Percentiles rank a stretch among this genome's conserved stretches.
phyloP scores from a whole-genome alignment of 2,888 invertebrate species.

The Protophormia terraenovae region DNA sequence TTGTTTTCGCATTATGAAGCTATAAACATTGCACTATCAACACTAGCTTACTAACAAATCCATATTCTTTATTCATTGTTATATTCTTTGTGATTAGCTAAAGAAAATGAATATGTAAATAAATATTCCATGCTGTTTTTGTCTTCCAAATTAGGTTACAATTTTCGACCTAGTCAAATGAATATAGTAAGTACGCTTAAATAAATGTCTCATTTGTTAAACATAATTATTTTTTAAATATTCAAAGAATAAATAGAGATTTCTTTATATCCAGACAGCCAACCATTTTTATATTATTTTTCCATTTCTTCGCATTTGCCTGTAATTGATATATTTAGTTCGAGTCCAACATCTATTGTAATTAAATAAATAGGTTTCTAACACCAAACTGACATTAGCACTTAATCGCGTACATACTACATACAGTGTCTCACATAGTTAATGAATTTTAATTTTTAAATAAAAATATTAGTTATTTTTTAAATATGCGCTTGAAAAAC shows the following conservation, averaged over 20 bases:
- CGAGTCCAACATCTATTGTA: background rate
- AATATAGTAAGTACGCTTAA: no score
- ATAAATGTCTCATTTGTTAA: no score
- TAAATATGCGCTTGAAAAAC: no score
- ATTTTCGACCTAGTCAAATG: background rate
- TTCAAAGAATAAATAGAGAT: no score
- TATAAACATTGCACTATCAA: slow-evolving; percentile 24
- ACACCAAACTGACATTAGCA: background rate
- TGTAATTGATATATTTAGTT: background rate
- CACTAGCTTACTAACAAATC: background rate
- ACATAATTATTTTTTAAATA: no score
- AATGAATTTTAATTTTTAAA: no score
- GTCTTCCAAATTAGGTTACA: background rate
- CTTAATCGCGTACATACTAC: background rate
- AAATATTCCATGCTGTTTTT: background rate
- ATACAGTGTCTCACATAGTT: no score
- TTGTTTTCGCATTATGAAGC: slow-evolving; percentile 30
- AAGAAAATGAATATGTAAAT: background rate
- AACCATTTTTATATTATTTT: no score
- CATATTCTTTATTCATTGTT: background rate
- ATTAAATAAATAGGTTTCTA: background rate
- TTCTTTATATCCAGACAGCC: no score
- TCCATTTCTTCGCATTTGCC: no score
- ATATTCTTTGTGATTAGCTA: background rate
- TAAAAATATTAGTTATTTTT: no score